Percentiles rank a stretch among this genome's conserved stretches.
phyloP scores from a whole-genome alignment of 2,888 invertebrate species.

The Drosophila subquinaria region DNA sequence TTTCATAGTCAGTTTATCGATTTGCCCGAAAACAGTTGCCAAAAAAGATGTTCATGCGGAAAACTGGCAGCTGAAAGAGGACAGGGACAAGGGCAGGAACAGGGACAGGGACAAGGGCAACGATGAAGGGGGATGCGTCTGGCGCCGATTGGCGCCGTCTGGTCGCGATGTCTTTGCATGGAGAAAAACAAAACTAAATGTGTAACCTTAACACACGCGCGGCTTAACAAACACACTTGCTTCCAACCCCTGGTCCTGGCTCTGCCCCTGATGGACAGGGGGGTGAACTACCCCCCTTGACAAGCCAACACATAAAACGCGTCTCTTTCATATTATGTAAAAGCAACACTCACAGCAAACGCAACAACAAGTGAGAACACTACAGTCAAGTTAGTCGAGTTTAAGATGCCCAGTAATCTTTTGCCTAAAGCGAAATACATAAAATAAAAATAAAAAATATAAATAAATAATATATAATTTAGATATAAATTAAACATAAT shows the following conservation, averaged over 20 bases:
- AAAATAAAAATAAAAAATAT: too few relatives aligned
- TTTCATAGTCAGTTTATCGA: conserved; percentile 62
- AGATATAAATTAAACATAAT: too few relatives aligned
- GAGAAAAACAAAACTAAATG: conserved; percentile 57
- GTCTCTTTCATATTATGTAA: conserved; percentile 52
- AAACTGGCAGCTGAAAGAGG: neutral
- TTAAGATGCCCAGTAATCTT: neutral
- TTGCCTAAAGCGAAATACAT: too few relatives aligned
- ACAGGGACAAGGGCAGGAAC: conserved; percentile 3
- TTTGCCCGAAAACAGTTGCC: conserved; percentile 62
- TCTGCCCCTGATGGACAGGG: conserved; percentile 1
- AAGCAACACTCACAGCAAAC: conserved; percentile 10
- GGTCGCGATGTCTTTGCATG: conserved; percentile 47
- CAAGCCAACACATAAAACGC: conserved; percentile 14
- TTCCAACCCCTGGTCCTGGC: neutral
- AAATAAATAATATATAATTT: too few relatives aligned
- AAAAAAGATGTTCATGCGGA: conserved; percentile 36
- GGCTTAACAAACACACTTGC: conserved; percentile 22
- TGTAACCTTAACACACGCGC: conserved; percentile 74
- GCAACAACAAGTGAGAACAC: neutral
- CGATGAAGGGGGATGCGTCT: conserved; percentile 31
- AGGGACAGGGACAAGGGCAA: neutral
- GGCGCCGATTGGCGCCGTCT: conserved; percentile 70
- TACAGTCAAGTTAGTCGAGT: neutral
- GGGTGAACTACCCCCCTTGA: conserved; percentile 1